Evolutionary conservation across 2,113 vertebrate species (phyloP).

Genomic region (Hoplias malabaricus): DNA sequence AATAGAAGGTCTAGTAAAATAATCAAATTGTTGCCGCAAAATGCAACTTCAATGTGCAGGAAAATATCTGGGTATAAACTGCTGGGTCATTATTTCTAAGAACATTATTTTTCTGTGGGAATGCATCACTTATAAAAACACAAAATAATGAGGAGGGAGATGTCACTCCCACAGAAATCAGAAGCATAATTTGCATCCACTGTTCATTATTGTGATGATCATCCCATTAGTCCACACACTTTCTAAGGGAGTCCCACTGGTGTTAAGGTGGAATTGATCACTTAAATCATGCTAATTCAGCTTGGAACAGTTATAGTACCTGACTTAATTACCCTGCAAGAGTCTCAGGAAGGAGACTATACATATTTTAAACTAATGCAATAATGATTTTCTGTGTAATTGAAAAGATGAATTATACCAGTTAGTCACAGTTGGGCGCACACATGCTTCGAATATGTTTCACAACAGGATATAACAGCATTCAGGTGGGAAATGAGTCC

Average conservation of each 20-base stretch:
- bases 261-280: neutral
- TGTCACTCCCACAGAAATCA: neutral
- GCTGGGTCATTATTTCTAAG: neutral
- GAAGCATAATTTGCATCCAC: neutral
- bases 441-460: neutral
- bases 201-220: neutral
- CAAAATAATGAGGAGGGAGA: neutral
- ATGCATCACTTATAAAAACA: neutral
- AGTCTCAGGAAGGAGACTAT: neutral
- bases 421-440: neutral
- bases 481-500: too few species aligned
- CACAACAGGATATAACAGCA: too few species aligned
- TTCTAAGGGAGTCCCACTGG: neutral
- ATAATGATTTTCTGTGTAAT: neutral
- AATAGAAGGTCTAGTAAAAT: too few species aligned
- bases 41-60: neutral
- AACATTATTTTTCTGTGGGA: neutral
- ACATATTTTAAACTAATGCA: neutral
- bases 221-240: neutral
- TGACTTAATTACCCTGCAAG: neutral
- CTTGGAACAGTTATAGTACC: neutral
- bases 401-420: neutral
- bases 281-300: neutral
- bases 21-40: too few species aligned
- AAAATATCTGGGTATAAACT: neutral